These are phyloP conservation scores for Epistrophe eligans DNA, from an alignment of 2,888 invertebrate genomes.

Conservation along the genomic window DNA sequence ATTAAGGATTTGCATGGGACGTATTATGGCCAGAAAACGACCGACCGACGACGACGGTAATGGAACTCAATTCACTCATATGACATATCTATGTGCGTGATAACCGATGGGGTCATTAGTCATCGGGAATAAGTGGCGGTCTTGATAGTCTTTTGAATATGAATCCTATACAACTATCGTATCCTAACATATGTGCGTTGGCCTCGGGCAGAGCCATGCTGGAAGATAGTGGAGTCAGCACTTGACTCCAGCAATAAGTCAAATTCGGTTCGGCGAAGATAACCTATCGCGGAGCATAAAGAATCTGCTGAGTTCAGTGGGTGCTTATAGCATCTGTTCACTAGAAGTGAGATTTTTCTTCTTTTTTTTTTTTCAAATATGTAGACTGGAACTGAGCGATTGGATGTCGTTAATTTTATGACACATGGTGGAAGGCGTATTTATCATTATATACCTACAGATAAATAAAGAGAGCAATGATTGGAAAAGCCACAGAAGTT, in stretches of 20 bases:
- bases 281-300: slow-evolving; percentile 51
- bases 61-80: slow-evolving; percentile 60
- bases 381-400: slow-evolving; percentile 39
- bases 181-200: background rate
- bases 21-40: slow-evolving; percentile 33
- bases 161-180: slow-evolving; percentile 29
- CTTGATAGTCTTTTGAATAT: slow-evolving; percentile 27
- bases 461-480: slow-evolving; percentile 33
- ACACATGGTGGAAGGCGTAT: slow-evolving; percentile 26
- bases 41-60: slow-evolving; percentile 15
- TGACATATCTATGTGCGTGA: slow-evolving; percentile 64
- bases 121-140: slow-evolving; percentile 57
- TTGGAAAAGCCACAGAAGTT: slow-evolving; percentile 14
- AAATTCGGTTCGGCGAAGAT: slow-evolving; percentile 62
- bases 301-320: slow-evolving; percentile 67
- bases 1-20: slow-evolving; percentile 49
- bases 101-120: slow-evolving; percentile 72
- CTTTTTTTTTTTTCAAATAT: slow-evolving; percentile 13
- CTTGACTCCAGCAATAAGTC: slow-evolving; percentile 73
- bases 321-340: slow-evolving; percentile 63
- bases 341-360: slow-evolving; percentile 58
- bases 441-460: background rate
- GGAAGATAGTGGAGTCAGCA: slow-evolving; percentile 65
- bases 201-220: slow-evolving; percentile 3
- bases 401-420: slow-evolving; percentile 62